phyloP scores from a whole-genome alignment of 1,140 invertebrate genomes.

The Carcinoscorpius rotundicauda region DNA sequence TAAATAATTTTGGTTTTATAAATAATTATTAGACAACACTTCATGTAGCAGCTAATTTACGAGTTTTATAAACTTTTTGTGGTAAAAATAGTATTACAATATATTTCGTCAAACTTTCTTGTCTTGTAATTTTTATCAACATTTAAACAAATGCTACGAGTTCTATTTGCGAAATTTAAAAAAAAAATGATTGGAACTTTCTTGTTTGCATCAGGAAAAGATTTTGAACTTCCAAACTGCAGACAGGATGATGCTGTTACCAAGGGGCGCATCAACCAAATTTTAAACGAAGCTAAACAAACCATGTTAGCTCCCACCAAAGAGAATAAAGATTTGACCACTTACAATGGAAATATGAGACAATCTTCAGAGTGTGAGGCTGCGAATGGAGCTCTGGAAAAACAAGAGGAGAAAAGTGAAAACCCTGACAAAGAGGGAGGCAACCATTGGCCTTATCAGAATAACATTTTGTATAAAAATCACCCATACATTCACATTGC shows the following conservation, averaged over 20 bases:
- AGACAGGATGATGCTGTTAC: constrained; percentile 58
- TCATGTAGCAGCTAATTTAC: no score
- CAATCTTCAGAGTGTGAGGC: constrained; percentile 1
- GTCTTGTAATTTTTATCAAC: no score
- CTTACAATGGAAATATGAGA: background rate
- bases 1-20: no score
- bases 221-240: constrained; percentile 48
- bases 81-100: no score
- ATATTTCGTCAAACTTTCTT: no score
- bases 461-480: no score
- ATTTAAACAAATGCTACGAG: no score
- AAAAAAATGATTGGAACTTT: no score
- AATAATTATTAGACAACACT: no score
- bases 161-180: no score
- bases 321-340: constrained; percentile 6
- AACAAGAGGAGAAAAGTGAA: constrained; percentile 61
- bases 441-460: constrained; percentile 27
- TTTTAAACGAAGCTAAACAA: constrained; percentile 67
- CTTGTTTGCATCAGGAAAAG: constrained; percentile 15
- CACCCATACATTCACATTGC: no score
- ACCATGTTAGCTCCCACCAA: constrained; percentile 32
- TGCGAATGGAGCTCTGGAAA: constrained; percentile 3
- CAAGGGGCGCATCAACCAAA: constrained; percentile 86
- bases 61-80: no score
- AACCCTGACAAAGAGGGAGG: constrained; percentile 91